A percentile compares a stretch with the other conserved stretches of the same genome.
phyloP scores from a whole-genome alignment of 37 sponge, comb jelly and placozoan genomes.

The Corticium candelabrum region DNA sequence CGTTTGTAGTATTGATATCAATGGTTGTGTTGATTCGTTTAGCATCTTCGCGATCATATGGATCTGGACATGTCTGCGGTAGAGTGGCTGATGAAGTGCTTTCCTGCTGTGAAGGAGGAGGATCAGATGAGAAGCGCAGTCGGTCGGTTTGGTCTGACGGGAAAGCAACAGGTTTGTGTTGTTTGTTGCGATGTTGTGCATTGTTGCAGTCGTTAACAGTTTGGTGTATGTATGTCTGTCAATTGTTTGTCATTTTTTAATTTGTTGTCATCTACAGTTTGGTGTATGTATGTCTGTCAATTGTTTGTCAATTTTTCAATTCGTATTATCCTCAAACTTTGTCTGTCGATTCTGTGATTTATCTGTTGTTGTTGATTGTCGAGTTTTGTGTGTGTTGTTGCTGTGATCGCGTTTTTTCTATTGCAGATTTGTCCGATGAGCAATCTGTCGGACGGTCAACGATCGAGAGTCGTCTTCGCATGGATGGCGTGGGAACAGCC shows the following conservation, averaged over 20 bases:
- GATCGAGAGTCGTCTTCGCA: constrained; percentile 85
- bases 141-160: constrained; percentile 84
- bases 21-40: background rate
- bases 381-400: background rate
- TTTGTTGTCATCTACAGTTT: background rate
- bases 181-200: background rate
- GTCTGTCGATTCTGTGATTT: no score
- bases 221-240: background rate
- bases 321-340: no score
- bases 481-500: constrained; percentile 83
- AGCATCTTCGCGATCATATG: constrained; percentile 75
- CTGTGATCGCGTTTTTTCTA: background rate
- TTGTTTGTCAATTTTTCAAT: background rate
- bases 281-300: background rate
- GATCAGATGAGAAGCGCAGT: constrained; percentile 80
- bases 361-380: background rate
- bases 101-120: constrained; percentile 81
- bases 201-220: background rate
- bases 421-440: constrained; percentile 72
- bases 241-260: background rate
- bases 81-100: constrained; percentile 71
- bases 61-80: constrained; percentile 64
- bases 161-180: constrained; percentile 84
- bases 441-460: constrained; percentile 85
- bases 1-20: background rate